Percentiles rank a stretch among this genome's conserved stretches.
phyloP scores from a whole-genome alignment of 1,140 invertebrate genomes.

The Formica exsecta region DNA sequence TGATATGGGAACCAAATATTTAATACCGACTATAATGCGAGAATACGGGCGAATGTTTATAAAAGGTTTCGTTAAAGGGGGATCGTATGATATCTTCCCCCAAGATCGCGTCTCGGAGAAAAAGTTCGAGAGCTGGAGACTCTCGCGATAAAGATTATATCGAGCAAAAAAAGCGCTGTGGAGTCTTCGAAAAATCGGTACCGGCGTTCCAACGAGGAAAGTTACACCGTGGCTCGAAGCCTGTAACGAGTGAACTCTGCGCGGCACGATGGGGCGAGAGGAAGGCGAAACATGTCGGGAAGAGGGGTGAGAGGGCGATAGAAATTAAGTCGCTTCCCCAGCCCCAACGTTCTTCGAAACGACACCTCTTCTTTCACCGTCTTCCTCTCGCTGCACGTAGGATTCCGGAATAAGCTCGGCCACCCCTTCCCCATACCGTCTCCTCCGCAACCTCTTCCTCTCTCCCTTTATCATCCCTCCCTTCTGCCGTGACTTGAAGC shows the following conservation, averaged over 20 bases:
- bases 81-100: conserved; percentile 31
- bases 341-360: conserved; percentile 69
- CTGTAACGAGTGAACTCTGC: conserved; percentile 77
- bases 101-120: conserved; percentile 34
- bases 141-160: conserved; percentile 58
- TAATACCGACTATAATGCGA: neutral
- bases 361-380: conserved; percentile 75
- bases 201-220: conserved; percentile 56
- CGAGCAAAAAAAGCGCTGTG: conserved; percentile 31
- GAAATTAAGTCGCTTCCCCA: conserved; percentile 84
- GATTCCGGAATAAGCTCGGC: conserved; percentile 84
- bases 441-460: conserved; percentile 31
- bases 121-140: conserved; percentile 36
- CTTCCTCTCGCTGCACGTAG: conserved; percentile 75
- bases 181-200: conserved; percentile 59
- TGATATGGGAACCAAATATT: neutral
- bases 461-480: conserved; percentile 37
- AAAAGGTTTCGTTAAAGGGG: conserved; percentile 27
- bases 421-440: conserved; percentile 64
- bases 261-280: conserved; percentile 52
- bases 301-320: conserved; percentile 71
- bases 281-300: conserved; percentile 31
- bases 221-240: conserved; percentile 75
- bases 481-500: conserved; percentile 53
- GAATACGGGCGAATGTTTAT: conserved; percentile 40